Percentiles rank a stretch among this genome's conserved stretches.
Evolutionary conservation across 2,113 vertebrate genomes (phyloP).

Genomic region (Uria aalge): DNA sequence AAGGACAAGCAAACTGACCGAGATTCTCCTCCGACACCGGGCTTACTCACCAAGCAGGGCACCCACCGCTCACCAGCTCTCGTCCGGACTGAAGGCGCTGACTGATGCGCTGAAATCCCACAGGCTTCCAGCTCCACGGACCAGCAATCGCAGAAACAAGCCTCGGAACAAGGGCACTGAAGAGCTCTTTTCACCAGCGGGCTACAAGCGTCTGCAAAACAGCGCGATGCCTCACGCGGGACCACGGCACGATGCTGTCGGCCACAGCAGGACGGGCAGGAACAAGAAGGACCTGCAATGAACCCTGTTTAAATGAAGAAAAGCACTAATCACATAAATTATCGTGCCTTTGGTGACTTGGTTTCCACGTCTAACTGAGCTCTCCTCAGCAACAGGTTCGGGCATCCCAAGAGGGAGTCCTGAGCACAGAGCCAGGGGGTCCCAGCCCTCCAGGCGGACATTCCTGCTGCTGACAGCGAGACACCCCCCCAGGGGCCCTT

Average conservation of each 20-base stretch:
- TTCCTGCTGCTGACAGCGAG: background rate
- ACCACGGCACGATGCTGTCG: accelerated
- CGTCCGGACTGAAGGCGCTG: background rate
- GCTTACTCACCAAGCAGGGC: background rate
- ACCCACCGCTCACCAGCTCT: background rate
- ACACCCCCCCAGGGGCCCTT: background rate
- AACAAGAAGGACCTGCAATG: background rate
- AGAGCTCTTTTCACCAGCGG: background rate
- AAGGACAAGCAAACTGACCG: background rate
- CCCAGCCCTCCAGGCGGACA: background rate
- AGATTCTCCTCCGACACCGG: background rate
- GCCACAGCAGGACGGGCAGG: background rate
- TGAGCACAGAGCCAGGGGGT: background rate
- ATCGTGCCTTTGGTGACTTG: background rate
- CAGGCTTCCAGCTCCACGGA: background rate
- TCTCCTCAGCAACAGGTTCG: background rate
- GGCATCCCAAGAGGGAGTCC: background rate
- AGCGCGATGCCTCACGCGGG: accelerated
- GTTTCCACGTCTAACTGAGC: accelerated
- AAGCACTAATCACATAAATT: background rate
- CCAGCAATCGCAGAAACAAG: background rate
- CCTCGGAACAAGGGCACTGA: background rate
- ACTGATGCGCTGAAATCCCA: background rate
- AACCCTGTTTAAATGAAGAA: background rate
- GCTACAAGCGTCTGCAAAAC: background rate